phyloP scores from a whole-genome alignment of 2,797 vertebrate species.

The Denticeps clupeoides region DNA sequence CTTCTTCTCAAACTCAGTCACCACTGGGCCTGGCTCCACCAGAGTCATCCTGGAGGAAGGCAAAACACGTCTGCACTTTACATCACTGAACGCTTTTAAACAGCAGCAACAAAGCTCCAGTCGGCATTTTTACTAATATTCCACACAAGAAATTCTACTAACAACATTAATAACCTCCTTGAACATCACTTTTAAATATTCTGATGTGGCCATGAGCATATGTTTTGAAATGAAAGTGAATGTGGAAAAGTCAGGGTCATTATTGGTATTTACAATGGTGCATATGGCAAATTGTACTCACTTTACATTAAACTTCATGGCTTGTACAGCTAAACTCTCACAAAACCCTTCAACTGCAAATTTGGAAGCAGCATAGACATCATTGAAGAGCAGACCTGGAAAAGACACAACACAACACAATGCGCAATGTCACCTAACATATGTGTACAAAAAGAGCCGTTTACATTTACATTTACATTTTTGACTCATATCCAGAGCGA shows the following conservation, averaged over 20 bases:
- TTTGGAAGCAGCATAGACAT: slow-evolving; percentile 56
- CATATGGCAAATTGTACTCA: slow-evolving; percentile 26
- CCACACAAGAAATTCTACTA: too few species aligned
- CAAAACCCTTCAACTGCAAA: slow-evolving; percentile 62
- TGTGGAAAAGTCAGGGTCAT: too few species aligned
- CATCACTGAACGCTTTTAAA: not conserved
- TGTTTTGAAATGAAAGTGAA: too few species aligned
- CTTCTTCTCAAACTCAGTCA: slow-evolving; percentile 57
- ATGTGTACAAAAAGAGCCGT: not conserved
- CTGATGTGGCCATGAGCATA: too few species aligned
- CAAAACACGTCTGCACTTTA: not conserved
- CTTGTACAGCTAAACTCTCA: slow-evolving; percentile 57
- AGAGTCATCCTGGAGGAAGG: slow-evolving; percentile 44
- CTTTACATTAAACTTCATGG: slow-evolving; percentile 58
- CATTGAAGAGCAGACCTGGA: slow-evolving; percentile 57
- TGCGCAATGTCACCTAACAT: too few species aligned
- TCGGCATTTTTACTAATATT: too few species aligned
- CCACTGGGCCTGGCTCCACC: slow-evolving; percentile 54
- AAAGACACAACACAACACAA: too few species aligned
- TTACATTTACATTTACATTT: not conserved
- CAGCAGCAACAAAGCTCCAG: too few species aligned
- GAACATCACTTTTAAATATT: too few species aligned
- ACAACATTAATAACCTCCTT: too few species aligned
- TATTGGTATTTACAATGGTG: not conserved
- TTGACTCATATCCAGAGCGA: not conserved